A percentile compares a stretch with the other conserved stretches of the same genome.
Conservation (phyloP, 2,888 invertebrate species). For the Pristionchus arcanus region DNA sequence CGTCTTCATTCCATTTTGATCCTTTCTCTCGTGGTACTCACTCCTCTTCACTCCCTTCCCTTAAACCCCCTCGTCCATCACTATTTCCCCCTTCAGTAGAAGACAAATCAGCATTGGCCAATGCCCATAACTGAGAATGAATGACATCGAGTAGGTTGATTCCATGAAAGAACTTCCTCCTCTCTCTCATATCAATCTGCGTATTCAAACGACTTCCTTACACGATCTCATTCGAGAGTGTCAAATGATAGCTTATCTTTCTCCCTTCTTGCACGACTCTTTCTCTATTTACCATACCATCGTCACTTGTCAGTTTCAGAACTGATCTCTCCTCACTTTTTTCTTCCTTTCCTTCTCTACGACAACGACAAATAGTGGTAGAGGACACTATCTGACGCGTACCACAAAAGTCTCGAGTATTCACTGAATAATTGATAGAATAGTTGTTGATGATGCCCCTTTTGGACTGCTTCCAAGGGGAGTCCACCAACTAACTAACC, state of each 20-base stretch:
- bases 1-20: neutral
- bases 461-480: neutral
- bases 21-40: neutral
- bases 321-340: constrained; percentile 20
- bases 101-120: neutral
- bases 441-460: neutral
- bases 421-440: neutral
- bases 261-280: neutral
- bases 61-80: constrained; percentile 11
- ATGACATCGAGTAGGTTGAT: neutral
- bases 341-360: neutral
- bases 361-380: neutral
- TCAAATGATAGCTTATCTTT: neutral
- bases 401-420: neutral
- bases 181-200: neutral
- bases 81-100: neutral
- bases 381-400: neutral
- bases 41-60: neutral
- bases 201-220: neutral
- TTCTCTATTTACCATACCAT: neutral
- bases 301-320: constrained; percentile 7
- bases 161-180: neutral
- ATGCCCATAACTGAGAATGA: neutral
- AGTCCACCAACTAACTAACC: neutral
- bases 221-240: neutral